Evolutionary conservation across 2,113 vertebrate species (phyloP), one percentile per base, ranked within the genome.

Genomic region (Callithrix jacchus): DNA sequence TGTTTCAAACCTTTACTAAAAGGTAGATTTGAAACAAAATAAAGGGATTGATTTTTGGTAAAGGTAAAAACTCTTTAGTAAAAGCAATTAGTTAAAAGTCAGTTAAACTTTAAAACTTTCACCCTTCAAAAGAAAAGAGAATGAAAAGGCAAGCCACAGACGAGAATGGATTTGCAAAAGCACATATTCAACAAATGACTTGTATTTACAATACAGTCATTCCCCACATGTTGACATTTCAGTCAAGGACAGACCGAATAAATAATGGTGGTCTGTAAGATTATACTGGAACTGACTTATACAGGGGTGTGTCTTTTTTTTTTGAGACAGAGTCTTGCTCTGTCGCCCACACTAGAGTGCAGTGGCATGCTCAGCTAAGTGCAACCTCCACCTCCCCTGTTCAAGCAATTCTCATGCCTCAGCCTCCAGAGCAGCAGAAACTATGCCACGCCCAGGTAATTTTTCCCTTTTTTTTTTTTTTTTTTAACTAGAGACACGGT

Each of bases 101-200:
- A 74, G 30, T 90, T 73, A 85, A 89, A 89, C 74, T 66, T 30
- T 89, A 64, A 88, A 77, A 56, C 37, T 7, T 52, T 84, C 14
- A 25, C n/a, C 49, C 49, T 92, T 93, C 71, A 81, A 89, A 96
- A 89, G 32, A 86, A 94, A 89, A n/a, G 32, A 82, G 23, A 84
- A 89, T 80, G 27, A 89, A 92, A 92, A 95, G 16, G 30, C 25
- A 96, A 96, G 30, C 8, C 81, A 93, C 27, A 56, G 45, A 81
- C 1, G 9, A 56, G 25, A 68, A 89, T 91, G 64, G 11, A 74
- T 10, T 30, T 66, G 35, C 8, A 64, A 88, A 91, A 77, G 23
- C 27, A 74, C 13, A 87, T 42, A 83, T 54, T 23, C 74, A 79
- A 27, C 68, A 79, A 27, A 93, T 12, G 61, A 47, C 32, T 30